Conservation (phyloP, 2,797 vertebrate genomes). For the Anas acuta region DNA sequence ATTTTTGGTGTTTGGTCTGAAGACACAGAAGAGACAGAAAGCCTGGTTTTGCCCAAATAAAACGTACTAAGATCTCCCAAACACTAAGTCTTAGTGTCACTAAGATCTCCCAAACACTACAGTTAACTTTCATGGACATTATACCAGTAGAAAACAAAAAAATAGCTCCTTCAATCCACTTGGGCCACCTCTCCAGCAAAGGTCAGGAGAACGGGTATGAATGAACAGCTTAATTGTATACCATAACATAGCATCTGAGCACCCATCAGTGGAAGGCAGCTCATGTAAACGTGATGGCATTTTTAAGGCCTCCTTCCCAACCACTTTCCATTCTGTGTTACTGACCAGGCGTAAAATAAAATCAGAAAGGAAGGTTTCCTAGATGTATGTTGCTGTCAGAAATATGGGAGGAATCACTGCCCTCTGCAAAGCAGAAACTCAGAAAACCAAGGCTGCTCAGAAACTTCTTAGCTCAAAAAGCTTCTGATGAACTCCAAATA, state of each 20-base stretch:
- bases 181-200: background rate
- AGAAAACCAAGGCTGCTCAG: background rate
- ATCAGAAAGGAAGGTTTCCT: background rate
- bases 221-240: background rate
- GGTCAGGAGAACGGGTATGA: background rate
- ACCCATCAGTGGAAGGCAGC: background rate
- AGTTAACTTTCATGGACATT: background rate
- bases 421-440: background rate
- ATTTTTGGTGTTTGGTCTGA: background rate
- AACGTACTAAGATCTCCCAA: background rate
- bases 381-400: background rate
- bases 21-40: background rate
- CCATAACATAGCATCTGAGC: background rate
- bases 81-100: background rate
- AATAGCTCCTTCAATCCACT: background rate
- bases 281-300: too few relatives aligned
- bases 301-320: background rate
- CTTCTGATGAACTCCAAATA: background rate
- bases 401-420: background rate
- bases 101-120: background rate
- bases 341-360: background rate
- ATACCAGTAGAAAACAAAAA: background rate
- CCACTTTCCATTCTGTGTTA: background rate
- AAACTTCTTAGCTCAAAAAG: background rate
- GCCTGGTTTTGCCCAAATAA: background rate